A percentile compares a stretch with the other conserved stretches of the same genome.
Evolutionary conservation across 2,113 vertebrate species (phyloP).

Genomic region (Casuarius casuarius): DNA sequence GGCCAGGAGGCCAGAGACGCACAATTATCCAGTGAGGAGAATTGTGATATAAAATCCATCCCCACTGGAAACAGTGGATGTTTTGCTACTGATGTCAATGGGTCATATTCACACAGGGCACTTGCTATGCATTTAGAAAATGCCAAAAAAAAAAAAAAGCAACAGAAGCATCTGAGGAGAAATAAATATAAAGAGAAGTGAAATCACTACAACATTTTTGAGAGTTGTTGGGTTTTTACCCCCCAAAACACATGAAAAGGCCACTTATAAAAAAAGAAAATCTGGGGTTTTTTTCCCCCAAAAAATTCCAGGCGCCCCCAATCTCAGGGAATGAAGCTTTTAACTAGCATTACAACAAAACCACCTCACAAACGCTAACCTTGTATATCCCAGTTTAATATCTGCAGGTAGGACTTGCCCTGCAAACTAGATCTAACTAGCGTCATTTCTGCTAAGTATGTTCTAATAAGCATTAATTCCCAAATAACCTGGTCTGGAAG

Average conservation of each 20-base stretch:
- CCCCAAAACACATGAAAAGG: not conserved
- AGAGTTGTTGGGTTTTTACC: not conserved
- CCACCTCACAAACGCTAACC: not conserved
- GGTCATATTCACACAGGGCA: not conserved
- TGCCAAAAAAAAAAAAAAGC: not conserved
- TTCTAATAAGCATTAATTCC: not conserved
- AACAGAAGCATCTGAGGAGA: not conserved
- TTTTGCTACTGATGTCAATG: not conserved
- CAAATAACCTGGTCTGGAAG: not conserved
- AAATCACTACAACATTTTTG: not conserved
- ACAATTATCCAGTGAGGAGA: not conserved
- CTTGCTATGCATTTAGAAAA: not conserved
- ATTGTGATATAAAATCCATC: not conserved
- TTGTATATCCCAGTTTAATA: not conserved
- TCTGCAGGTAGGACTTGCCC: not conserved
- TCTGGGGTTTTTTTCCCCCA: not conserved
- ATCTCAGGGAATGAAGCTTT: not conserved
- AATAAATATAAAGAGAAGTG: not conserved
- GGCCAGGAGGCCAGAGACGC: not conserved
- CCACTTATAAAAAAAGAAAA: not conserved
- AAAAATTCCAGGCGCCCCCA: not conserved
- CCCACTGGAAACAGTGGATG: not conserved
- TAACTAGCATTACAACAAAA: not conserved
- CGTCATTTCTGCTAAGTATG: not conserved
- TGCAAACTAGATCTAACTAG: not conserved